These are phyloP conservation scores for Limulus polyphemus DNA, from an alignment of 2,888 invertebrate species.

Conservation along the genomic window DNA sequence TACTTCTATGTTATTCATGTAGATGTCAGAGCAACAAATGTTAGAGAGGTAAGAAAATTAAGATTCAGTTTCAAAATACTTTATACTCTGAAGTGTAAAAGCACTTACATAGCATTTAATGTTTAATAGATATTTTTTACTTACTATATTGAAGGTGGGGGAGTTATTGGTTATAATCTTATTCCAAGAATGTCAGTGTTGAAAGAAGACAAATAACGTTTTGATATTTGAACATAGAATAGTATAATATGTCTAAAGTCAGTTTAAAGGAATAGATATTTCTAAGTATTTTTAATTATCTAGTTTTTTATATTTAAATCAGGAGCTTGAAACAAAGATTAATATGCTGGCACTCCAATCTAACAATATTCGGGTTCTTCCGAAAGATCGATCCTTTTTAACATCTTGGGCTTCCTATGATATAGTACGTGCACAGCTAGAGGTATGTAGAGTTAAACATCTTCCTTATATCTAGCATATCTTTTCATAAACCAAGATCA, in stretches of 20 bases:
- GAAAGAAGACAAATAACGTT: too few relatives aligned
- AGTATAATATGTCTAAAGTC: background rate
- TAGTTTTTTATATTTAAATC: background rate
- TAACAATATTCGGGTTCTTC: constrained; percentile 6
- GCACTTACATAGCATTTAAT: too few relatives aligned
- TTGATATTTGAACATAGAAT: too few relatives aligned
- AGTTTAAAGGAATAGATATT: constrained; percentile 1
- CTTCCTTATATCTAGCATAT: too few relatives aligned
- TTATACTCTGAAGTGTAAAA: too few relatives aligned
- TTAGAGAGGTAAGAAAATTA: constrained; percentile 8
- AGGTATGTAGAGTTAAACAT: constrained; percentile 2
- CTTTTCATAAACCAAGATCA: too few relatives aligned
- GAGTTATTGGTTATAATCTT: too few relatives aligned
- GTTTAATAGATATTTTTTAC: too few relatives aligned
- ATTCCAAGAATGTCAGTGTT: too few relatives aligned
- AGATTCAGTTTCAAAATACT: background rate
- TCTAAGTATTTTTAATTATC: background rate
- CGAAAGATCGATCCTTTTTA: constrained; percentile 8
- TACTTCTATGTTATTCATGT: constrained; percentile 28
- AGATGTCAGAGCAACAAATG: constrained; percentile 12
- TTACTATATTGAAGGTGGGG: too few relatives aligned
- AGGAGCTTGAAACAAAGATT: background rate
- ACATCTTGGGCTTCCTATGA: constrained; percentile 8
- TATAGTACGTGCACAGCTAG: constrained; percentile 11
- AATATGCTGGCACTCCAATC: background rate